Conservation (phyloP, 2,888 invertebrate species). For the Caenorhabditis uteleia region DNA sequence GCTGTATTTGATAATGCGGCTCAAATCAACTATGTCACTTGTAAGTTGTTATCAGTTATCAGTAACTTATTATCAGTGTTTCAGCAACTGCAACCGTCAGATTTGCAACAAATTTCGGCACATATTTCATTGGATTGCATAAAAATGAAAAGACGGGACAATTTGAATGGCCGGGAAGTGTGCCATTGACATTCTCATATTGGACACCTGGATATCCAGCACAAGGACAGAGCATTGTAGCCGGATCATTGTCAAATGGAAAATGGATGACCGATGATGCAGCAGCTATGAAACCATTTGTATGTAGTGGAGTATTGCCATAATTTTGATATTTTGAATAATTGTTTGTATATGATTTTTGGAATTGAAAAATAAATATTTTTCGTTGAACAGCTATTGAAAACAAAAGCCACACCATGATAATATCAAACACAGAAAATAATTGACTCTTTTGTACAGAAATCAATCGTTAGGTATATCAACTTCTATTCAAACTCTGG, state of each 20-base stretch:
- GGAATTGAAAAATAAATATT: no score
- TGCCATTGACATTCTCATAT: slow-evolving; percentile 3
- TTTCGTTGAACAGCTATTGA: no score
- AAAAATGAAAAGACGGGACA: slow-evolving; percentile 6
- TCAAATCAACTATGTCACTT: slow-evolving; percentile 21
- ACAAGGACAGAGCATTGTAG: slow-evolving; percentile 10
- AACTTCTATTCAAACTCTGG: no score
- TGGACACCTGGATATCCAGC: slow-evolving; percentile 28
- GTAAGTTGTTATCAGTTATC: slow-evolving; percentile 4
- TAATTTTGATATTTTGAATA: background rate
- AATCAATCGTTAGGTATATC: no score
- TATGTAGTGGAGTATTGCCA: slow-evolving; percentile 15
- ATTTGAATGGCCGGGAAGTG: slow-evolving; percentile 20
- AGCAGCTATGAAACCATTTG: slow-evolving; percentile 2
- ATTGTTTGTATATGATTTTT: no score
- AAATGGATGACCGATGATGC: slow-evolving; percentile 15
- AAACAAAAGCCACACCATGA: no score
- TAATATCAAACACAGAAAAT: no score
- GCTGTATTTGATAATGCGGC: slow-evolving; percentile 19
- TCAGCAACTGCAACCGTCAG: slow-evolving; percentile 19
- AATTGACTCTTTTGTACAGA: no score
- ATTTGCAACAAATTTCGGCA: slow-evolving; percentile 21
- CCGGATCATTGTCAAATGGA: slow-evolving; percentile 12
- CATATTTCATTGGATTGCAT: slow-evolving; percentile 18
- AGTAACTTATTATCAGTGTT: slow-evolving; percentile 4